These are phyloP conservation scores for Pachycephus smyrnensis DNA, from an alignment of 2,888 invertebrate species.

Conservation along the genomic window DNA sequence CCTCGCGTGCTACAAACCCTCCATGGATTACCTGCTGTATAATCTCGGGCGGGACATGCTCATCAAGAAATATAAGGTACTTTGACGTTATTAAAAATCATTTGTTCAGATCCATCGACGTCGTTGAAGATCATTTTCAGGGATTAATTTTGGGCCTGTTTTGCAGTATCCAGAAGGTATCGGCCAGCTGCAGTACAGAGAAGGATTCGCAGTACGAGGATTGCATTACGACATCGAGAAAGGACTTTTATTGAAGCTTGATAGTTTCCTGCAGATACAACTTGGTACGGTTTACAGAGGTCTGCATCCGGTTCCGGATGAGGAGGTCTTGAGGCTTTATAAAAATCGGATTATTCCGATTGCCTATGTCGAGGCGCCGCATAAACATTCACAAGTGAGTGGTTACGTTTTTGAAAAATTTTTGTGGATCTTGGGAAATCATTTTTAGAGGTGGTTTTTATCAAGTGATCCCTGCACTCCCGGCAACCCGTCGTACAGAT, in stretches of 20 bases:
- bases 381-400: slow-evolving; percentile 77
- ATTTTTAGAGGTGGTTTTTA: neutral
- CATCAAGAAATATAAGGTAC: slow-evolving; percentile 88
- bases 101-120: neutral
- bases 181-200: slow-evolving; percentile 83
- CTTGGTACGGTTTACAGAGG: slow-evolving; percentile 94
- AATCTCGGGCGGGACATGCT: slow-evolving; percentile 89
- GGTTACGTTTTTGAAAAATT: neutral
- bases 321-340: slow-evolving; percentile 88
- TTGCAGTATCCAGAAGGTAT: slow-evolving; percentile 91
- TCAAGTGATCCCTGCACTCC: neutral
- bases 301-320: slow-evolving; percentile 81
- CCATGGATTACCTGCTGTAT: slow-evolving; percentile 90
- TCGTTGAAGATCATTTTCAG: neutral
- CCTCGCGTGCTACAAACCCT: slow-evolving; percentile 92
- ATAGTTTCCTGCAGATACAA: slow-evolving; percentile 97
- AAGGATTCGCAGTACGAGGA: slow-evolving; percentile 95
- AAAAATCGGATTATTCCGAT: slow-evolving; percentile 88
- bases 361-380: slow-evolving; percentile 86
- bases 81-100: neutral
- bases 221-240: slow-evolving; percentile 98
- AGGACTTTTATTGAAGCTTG: slow-evolving; percentile 92
- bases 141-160: neutral
- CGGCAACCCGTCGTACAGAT: neutral
- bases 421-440: neutral